phyloP scores from a whole-genome alignment of 2,113 vertebrate species.

The Amblyopsis rosae region DNA sequence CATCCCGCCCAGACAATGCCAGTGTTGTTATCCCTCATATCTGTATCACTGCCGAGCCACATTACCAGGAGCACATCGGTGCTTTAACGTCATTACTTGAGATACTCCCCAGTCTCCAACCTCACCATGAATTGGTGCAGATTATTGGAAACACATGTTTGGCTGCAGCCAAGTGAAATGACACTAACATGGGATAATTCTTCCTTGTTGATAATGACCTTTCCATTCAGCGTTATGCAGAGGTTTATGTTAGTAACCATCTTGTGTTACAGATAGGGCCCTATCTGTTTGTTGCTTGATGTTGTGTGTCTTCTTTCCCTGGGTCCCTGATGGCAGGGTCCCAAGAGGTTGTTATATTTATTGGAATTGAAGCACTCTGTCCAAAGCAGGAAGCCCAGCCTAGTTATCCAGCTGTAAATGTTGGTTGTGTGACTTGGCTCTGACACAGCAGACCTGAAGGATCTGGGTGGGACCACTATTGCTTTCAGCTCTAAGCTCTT shows the following conservation, averaged over 20 bases:
- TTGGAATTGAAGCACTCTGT: conserved; percentile 40
- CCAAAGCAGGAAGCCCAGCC: conserved; percentile 45
- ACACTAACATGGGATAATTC: conserved; percentile 29
- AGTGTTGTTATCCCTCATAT: conserved; percentile 11
- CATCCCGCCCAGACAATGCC: conserved; percentile 38
- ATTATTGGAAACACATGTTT: conserved; percentile 63
- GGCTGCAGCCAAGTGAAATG: conserved; percentile 21
- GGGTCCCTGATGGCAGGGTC: conserved; percentile 10
- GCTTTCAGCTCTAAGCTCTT: conserved; percentile 32
- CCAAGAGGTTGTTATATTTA: conserved; percentile 41
- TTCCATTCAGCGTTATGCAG: conserved; percentile 18
- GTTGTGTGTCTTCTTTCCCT: conserved; percentile 4
- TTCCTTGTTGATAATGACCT: conserved; percentile 43
- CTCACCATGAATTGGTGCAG: conserved; percentile 26
- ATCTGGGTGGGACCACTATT: conserved; percentile 47
- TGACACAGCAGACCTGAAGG: conserved; percentile 37
- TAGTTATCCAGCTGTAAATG: conserved; percentile 67
- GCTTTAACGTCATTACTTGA: conserved; percentile 35
- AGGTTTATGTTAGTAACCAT: conserved; percentile 30
- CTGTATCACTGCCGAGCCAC: conserved; percentile 19
- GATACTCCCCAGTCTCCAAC: conserved; percentile 31
- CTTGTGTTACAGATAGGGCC: conserved; percentile 10
- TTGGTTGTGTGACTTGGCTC: conserved; percentile 55
- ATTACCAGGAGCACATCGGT: conserved; percentile 37
- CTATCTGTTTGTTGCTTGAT: conserved; percentile 15